phyloP scores from a whole-genome alignment of 53 echinoderm and acorn worm genomes.

The Luidia sarsii region DNA sequence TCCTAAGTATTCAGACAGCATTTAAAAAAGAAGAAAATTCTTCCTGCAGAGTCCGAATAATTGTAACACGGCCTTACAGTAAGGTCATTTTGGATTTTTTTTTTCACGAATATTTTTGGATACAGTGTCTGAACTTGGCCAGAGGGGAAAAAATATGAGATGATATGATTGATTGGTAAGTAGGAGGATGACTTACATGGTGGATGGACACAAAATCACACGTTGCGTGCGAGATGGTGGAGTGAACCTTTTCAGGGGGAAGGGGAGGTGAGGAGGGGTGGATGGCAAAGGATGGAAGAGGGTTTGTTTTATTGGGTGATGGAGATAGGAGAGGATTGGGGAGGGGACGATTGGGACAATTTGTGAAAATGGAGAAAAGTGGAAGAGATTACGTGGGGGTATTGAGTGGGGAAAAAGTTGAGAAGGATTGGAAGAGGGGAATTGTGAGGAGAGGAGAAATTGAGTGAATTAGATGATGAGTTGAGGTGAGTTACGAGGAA shows the following conservation, averaged over 20 bases:
- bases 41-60: no score
- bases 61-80: no score
- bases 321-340: neutral
- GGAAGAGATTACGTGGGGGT: neutral
- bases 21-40: no score
- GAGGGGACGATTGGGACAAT: neutral
- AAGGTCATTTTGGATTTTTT: no score
- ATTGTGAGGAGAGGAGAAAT: neutral
- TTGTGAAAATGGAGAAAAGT: neutral
- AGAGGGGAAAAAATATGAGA: no score
- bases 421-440: no score
- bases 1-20: no score
- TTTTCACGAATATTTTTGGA: no score
- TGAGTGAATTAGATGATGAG: neutral
- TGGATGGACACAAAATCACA: conserved; percentile 10
- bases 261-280: neutral
- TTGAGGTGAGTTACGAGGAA: neutral
- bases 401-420: no score
- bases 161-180: no score
- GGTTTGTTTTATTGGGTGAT: neutral
- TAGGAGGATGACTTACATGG: conserved; percentile 28
- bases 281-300: neutral
- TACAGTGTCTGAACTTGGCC: no score
- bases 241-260: conserved; percentile 14
- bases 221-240: conserved; percentile 14